A percentile compares a stretch with the other conserved stretches of the same genome.
These are phyloP conservation scores for Brachionus paranguensis DNA, from an alignment of 1,140 invertebrate species.

Conservation along the genomic window DNA sequence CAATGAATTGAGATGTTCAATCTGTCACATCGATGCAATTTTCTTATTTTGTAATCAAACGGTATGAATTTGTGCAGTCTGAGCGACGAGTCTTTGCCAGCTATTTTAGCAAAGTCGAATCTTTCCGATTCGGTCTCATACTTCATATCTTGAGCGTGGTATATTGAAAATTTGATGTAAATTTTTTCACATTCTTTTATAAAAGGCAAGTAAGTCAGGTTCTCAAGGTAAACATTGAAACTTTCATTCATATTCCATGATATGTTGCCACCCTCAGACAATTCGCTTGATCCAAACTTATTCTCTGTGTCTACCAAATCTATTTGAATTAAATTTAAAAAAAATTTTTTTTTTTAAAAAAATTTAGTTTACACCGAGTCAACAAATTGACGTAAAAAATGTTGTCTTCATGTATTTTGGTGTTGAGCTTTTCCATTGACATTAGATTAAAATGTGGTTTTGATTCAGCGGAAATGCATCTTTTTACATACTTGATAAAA, in stretches of 20 bases:
- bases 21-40: constrained; percentile 46
- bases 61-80: background rate
- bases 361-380: background rate
- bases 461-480: constrained; percentile 54
- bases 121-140: constrained; percentile 42
- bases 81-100: background rate
- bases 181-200: constrained; percentile 42
- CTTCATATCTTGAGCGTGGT: constrained; percentile 44
- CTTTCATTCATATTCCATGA: constrained; percentile 46
- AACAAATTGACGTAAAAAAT: constrained; percentile 1
- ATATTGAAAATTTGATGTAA: constrained; percentile 43
- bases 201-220: constrained; percentile 42
- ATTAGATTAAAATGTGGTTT: constrained; percentile 59
- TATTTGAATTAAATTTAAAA: background rate
- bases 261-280: background rate
- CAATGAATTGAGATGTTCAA: constrained; percentile 44
- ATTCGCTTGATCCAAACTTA: background rate
- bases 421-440: constrained; percentile 55
- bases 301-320: background rate
- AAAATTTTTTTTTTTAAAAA: background rate
- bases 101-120: constrained; percentile 35
- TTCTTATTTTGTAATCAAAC: constrained; percentile 45
- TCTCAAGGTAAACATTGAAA: constrained; percentile 41
- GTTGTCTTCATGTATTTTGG: constrained; percentile 48
- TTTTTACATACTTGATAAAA: constrained; percentile 53